phyloP scores from a whole-genome alignment of 2,797 vertebrate species.

The Gouania willdenowi region DNA sequence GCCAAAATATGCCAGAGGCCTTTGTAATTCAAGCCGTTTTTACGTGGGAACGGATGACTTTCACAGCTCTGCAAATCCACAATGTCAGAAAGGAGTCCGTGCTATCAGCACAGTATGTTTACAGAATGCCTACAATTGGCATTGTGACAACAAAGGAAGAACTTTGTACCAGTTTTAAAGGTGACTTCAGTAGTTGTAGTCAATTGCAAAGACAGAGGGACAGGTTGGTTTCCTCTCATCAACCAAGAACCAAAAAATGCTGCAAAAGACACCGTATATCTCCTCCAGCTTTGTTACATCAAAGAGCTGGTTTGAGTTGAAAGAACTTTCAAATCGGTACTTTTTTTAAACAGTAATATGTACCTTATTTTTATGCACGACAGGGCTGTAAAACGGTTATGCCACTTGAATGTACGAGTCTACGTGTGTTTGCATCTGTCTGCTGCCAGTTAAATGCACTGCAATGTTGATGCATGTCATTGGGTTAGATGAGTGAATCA shows the following conservation, averaged over 20 bases:
- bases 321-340: slow-evolving; percentile 62
- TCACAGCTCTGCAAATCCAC: slow-evolving; percentile 8
- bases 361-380: slow-evolving; percentile 77
- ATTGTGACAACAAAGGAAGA: slow-evolving; percentile 22
- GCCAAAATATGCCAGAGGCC: slow-evolving; percentile 54
- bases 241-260: slow-evolving; percentile 69
- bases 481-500: slow-evolving; percentile 48
- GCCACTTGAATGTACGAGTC: slow-evolving; percentile 8
- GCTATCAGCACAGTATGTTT: slow-evolving; percentile 41
- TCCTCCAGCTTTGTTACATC: slow-evolving; percentile 37
- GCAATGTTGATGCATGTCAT: slow-evolving; percentile 77
- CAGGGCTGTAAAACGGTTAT: slow-evolving; percentile 57
- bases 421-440: slow-evolving; percentile 28
- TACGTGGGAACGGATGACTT: slow-evolving; percentile 6
- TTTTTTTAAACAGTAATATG: slow-evolving; percentile 63
- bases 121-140: slow-evolving; percentile 33
- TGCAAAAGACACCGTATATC: slow-evolving; percentile 47
- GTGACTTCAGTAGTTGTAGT: slow-evolving; percentile 43
- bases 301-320: slow-evolving; percentile 34
- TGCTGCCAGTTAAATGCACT: slow-evolving; percentile 67
- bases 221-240: slow-evolving; percentile 30
- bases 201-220: slow-evolving; percentile 8
- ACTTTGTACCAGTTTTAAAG: slow-evolving; percentile 35
- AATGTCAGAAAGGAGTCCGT: slow-evolving; percentile 37
- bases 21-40: slow-evolving; percentile 40